Base-by-base conservation (phyloP, 2,888 invertebrate species). In the Thymelicus sylvestris region DNA sequence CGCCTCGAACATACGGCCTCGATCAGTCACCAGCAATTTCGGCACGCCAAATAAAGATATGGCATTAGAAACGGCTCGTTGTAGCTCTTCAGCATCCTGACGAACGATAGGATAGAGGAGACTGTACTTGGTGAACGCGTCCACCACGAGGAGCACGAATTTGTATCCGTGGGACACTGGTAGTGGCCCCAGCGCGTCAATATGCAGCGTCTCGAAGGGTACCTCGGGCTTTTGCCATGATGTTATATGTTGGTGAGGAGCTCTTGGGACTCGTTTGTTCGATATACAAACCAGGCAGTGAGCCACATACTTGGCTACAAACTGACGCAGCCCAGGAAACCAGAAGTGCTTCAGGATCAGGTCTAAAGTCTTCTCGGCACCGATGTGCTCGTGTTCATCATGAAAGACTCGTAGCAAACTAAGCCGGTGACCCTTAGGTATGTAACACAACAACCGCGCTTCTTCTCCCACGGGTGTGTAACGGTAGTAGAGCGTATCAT, bases 191-290 rank as follows among this genome's bases (percentile, higher is more conserved):
- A 67, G 50, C 5, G 13, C 67, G 24, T 73, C 13, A 72, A 76
- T 15, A 50, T 79, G 77, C 0, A 79, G 10, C 0, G 76, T 72
- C 4, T 75, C 41, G 67, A 78, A 81, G 19, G 75, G 78, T 6
- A 13, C 3, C 8, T 74, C 74, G 6, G 75, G 73, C 31, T 77
- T 78, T 38, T 74, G 68, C 75, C 79, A 78, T 7, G 76, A 78
- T 10, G 62, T 68, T 24, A 81, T 78, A 41, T 62, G 71, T 66
- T 74, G 74, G 7, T 48, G 71, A 47, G 75, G 73, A 10, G 74
- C 72, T 2, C 77, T 31, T 7, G 77, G 75, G 5, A 75, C 69
- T 15, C 69, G 31, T 63, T 78, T 77, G 0, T 75, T 13, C 0
- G 75, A 67, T 0, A 78, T 31, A 38, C 75, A 78, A 2, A 70